A percentile compares a stretch with the other conserved stretches of the same genome.
phyloP scores from a whole-genome alignment of 2,113 vertebrate species.

The Salvelinus fontinalis region DNA sequence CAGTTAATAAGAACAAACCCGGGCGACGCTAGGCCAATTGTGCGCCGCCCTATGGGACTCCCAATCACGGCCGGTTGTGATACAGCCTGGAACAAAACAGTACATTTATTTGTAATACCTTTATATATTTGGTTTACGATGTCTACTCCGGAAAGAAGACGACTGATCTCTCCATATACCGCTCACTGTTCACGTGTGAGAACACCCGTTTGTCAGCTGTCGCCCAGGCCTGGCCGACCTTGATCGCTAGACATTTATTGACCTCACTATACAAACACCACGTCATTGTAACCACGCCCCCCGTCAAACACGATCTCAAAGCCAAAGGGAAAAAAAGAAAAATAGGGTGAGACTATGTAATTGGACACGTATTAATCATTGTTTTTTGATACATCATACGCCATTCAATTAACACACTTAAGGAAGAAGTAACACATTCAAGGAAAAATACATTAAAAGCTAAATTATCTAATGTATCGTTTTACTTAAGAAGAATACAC shows the following conservation, averaged over 20 bases:
- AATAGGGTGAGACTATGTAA: not conserved
- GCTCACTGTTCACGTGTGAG: too few relatives aligned
- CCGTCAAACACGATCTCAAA: too few relatives aligned
- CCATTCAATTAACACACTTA: not conserved
- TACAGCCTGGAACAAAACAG: too few relatives aligned
- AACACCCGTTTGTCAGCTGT: conserved; percentile 38
- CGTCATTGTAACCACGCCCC: conserved; percentile 47
- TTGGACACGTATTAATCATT: not conserved
- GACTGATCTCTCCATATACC: too few relatives aligned
- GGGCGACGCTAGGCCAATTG: too few relatives aligned
- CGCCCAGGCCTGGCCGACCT: conserved; percentile 29
- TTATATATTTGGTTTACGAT: too few relatives aligned
- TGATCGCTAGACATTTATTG: conserved; percentile 26
- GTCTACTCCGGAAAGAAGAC: too few relatives aligned
- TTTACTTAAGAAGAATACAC: not conserved
- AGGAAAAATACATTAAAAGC: not conserved
- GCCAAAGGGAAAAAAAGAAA: not conserved
- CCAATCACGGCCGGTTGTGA: too few relatives aligned
- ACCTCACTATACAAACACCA: conserved; percentile 21
- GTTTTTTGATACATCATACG: not conserved
- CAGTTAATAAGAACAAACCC: too few relatives aligned
- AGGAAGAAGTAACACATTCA: not conserved
- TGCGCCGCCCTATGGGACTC: too few relatives aligned
- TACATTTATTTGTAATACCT: too few relatives aligned
- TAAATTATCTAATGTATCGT: not conserved